These are phyloP conservation scores for Zaprionus camerounensis DNA, from an alignment of 1,140 invertebrate genomes.

Conservation along the genomic window DNA sequence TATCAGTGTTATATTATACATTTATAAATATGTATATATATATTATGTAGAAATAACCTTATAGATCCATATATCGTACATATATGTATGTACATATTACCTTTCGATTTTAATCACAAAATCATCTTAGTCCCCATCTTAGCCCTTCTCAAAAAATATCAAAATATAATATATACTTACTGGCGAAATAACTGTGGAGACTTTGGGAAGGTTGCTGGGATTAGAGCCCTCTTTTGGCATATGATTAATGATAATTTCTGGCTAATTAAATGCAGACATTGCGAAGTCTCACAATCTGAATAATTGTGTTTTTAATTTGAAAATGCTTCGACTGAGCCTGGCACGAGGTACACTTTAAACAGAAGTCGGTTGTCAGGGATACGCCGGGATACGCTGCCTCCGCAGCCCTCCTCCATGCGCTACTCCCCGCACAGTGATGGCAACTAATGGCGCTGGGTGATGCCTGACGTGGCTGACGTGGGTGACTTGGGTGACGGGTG, in stretches of 20 bases:
- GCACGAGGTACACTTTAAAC: constrained; percentile 60
- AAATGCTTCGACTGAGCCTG: constrained; percentile 15
- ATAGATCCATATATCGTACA: no score
- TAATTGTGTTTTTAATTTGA: constrained; percentile 33
- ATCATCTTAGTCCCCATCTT: not conserved
- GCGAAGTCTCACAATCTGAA: constrained; percentile 29
- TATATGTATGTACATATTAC: no score
- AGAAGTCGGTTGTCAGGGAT: constrained; percentile 51
- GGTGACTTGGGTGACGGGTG: constrained; percentile 21
- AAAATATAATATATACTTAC: not conserved
- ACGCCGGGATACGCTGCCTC: constrained; percentile 2
- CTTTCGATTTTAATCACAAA: not conserved
- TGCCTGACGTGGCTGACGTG: constrained; percentile 10
- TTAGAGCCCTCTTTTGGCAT: constrained; percentile 23
- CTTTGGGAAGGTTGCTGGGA: not conserved
- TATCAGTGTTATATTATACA: no score
- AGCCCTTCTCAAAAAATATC: not conserved
- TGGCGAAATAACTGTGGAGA: not conserved
- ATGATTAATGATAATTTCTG: constrained; percentile 67
- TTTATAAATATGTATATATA: no score
- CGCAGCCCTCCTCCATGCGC: constrained; percentile 22
- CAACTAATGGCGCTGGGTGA: constrained; percentile 61
- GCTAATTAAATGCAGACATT: constrained; percentile 68
- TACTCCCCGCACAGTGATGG: constrained; percentile 4
- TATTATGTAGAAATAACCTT: no score